These are phyloP conservation scores for Psammodynastes pulverulentus DNA, from an alignment of 2,113 vertebrate species.

Conservation along the genomic window DNA sequence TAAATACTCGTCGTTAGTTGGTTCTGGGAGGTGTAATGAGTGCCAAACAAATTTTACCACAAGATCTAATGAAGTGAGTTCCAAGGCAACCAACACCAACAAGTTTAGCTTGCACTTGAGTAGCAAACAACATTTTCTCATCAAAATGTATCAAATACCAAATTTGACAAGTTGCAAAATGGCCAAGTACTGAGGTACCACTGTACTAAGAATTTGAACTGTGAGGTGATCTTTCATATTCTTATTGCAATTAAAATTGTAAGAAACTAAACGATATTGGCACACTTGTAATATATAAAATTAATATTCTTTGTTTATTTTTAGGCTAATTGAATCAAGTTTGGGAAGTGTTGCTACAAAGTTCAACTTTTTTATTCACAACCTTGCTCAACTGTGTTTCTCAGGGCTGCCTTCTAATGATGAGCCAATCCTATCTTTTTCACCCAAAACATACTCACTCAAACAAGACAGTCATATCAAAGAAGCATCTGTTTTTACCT, in stretches of 20 bases:
- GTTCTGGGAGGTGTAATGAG: neutral
- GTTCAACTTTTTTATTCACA: slow-evolving; percentile 99
- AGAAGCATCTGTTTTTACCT: slow-evolving; percentile 91
- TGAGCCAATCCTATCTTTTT: slow-evolving; percentile 93
- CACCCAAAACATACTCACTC: slow-evolving; percentile 89
- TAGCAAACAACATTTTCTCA: neutral
- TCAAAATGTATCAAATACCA: neutral
- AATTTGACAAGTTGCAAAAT: neutral
- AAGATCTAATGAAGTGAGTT: neutral
- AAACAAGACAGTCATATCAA: slow-evolving; percentile 91
- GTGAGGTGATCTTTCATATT: neutral
- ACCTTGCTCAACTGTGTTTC: slow-evolving; percentile 93
- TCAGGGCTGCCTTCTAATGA: slow-evolving; percentile 92
- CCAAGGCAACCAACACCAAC: neutral
- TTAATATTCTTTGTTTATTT: neutral
- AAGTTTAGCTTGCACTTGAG: neutral
- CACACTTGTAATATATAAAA: neutral
- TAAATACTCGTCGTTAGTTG: neutral
- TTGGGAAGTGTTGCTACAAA: slow-evolving; percentile 96
- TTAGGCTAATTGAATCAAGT: slow-evolving; percentile 94
- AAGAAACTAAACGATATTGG: neutral
- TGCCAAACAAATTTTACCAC: neutral
- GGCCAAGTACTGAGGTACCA: neutral
- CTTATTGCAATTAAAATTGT: neutral
- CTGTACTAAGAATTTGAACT: neutral